A percentile compares a stretch with the other conserved stretches of the same genome.
Conservation (phyloP, 2,113 vertebrate species). For the Greenwoodochromis staneri region DNA sequence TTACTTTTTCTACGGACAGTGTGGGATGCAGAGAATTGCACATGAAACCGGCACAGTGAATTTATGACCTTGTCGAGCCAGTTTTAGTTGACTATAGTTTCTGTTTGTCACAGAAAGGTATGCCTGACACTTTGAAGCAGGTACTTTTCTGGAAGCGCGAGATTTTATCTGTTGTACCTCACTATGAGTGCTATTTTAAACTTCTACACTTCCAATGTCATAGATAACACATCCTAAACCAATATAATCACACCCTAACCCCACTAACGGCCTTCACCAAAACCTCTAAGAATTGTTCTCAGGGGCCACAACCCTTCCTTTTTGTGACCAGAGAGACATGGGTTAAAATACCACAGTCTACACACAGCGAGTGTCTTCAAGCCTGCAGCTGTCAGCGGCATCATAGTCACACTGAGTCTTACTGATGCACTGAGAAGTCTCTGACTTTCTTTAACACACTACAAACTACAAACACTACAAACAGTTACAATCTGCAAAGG, state of each 20-base stretch:
- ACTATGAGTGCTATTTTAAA: not conserved
- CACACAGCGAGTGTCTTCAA: not conserved
- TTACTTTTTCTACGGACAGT: not conserved
- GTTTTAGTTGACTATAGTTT: conserved; percentile 54
- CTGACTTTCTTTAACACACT: not conserved
- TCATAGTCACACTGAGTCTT: not conserved
- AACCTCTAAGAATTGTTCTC: not conserved
- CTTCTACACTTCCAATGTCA: not conserved
- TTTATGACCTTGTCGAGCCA: conserved; percentile 53
- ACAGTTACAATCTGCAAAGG: not conserved
- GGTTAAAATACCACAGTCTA: conserved; percentile 44
- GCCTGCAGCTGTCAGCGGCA: conserved; percentile 37
- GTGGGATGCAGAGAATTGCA: not conserved
- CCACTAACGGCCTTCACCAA: not conserved
- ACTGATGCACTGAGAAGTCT: not conserved
- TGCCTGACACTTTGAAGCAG: conserved; percentile 22
- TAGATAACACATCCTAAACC: not conserved
- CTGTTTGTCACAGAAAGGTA: conserved; percentile 32
- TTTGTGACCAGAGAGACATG: not conserved
- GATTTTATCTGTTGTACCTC: not conserved
- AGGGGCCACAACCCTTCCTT: not conserved
- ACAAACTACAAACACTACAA: not conserved
- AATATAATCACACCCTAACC: not conserved
- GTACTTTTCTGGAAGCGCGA: not conserved
- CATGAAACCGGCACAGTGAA: conserved; percentile 43